Evolutionary conservation across 2,888 invertebrate genomes (phyloP).

Genomic region (Unio delphinus): DNA sequence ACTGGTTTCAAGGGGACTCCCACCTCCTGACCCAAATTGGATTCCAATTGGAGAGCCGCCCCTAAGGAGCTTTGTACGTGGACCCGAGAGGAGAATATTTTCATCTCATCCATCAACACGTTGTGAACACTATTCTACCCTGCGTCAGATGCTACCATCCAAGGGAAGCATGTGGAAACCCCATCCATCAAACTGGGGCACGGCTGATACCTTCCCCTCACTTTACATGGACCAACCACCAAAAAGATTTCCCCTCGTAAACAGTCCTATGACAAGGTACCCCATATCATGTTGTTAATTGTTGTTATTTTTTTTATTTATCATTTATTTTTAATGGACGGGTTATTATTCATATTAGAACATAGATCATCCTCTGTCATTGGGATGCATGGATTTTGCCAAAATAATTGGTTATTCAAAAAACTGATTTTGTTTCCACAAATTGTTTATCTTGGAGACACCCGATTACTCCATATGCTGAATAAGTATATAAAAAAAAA

Average conservation of each 20-base stretch:
- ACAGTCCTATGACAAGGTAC: slow-evolving; percentile 68
- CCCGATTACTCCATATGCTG: too few species aligned
- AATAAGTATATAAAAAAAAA: too few species aligned
- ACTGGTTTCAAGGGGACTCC: slow-evolving; percentile 46
- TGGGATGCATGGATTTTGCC: too few species aligned
- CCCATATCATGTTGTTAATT: not conserved
- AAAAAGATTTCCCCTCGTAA: slow-evolving; percentile 54
- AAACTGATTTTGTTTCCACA: too few species aligned
- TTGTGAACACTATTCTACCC: slow-evolving; percentile 66
- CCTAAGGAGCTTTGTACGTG: slow-evolving; percentile 45
- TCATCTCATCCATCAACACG: slow-evolving; percentile 50
- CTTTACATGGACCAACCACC: slow-evolving; percentile 21
- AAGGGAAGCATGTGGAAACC: slow-evolving; percentile 35
- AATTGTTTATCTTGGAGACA: too few species aligned
- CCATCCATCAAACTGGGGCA: slow-evolving; percentile 64
- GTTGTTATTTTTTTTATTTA: too few species aligned
- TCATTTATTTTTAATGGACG: too few species aligned
- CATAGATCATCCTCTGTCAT: too few species aligned
- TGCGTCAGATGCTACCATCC: slow-evolving; percentile 66
- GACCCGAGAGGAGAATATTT: slow-evolving; percentile 32
- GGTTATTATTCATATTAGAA: too few species aligned
- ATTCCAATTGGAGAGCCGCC: slow-evolving; percentile 46
- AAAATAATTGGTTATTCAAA: too few species aligned
- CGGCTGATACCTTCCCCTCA: slow-evolving; percentile 44
- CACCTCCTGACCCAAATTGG: slow-evolving; percentile 51